A percentile compares a stretch with the other conserved stretches of the same genome.
phyloP scores from a whole-genome alignment of 2,797 vertebrate species.

The Galago senegalensis region DNA sequence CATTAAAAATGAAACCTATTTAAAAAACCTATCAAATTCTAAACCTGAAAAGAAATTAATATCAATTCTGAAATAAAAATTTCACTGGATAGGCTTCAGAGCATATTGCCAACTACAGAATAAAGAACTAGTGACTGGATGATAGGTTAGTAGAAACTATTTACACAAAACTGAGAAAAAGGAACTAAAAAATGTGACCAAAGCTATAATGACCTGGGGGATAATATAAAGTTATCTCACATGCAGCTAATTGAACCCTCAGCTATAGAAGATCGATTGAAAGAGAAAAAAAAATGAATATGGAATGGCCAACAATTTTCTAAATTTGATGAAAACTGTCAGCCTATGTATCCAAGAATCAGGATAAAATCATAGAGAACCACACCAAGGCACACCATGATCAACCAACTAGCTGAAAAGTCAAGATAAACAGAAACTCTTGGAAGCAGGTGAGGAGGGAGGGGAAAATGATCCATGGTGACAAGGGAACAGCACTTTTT shows the following conservation, averaged over 20 bases:
- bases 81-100: not conserved
- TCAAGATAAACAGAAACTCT: not conserved
- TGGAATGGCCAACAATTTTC: not conserved
- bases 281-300: not conserved
- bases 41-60: not conserved
- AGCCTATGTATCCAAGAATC: not conserved
- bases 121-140: not conserved
- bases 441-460: not conserved
- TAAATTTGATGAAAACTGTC: not conserved
- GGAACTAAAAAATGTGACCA: not conserved
- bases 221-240: not conserved
- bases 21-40: not conserved
- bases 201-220: not conserved
- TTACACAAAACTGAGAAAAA: not conserved
- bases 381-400: not conserved
- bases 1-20: not conserved
- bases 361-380: not conserved
- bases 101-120: not conserved
- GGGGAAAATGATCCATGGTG: not conserved
- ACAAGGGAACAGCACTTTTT: not conserved
- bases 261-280: not conserved
- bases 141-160: not conserved
- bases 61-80: conserved; percentile 21
- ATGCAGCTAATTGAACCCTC: not conserved
- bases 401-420: not conserved